Evolutionary conservation across 2,797 vertebrate genomes (phyloP), one percentile per base, ranked within the genome.

Genomic region (Sebastes matsubarae): DNA sequence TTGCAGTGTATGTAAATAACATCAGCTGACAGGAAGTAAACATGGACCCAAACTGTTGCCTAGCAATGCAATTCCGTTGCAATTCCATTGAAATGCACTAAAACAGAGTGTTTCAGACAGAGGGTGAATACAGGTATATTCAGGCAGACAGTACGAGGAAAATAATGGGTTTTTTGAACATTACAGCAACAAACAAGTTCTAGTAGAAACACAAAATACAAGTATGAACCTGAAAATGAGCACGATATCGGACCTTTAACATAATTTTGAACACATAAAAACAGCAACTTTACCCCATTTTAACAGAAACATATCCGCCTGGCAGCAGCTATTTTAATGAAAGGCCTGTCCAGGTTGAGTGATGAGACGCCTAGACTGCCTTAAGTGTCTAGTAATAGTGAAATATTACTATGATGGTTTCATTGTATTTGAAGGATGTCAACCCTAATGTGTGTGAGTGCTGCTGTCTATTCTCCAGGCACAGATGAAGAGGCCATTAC

Each of bases 401-500:
- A 64, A 5, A 32, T 68, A 8, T 30, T 27, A 8, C 25, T 18
- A 4, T 60, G 38, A 38, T 27, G n/a, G 14, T 60, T 36, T 29
- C 11, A 8, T n/a, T 52, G 16, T 32, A 24, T 34, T 73, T 38
- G 10, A 76, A 58, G 22, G 30, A 61, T 36, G 52, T 75, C 6
- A 27, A 11, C 6, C 10, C 12, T 24, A 38, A 25, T 64, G 30
- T n/a, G 18, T n/a, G 11, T 24, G 20, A 11, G 32, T 9, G 2
- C 46, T 75, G 59, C 22, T 61, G 50, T 75, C 3, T 79, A 4
- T 46, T 80, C 54, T 80, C 24, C 87, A 97, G 96, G 96, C 66
- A 96, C 96, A 0, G 94, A 97, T 63, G 96, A 97, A 58, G 94
- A 95, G 42, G 32, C 72, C 85, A 96, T 97, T 36, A 94, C 94